These are phyloP conservation scores for Solenopsis invicta DNA, from an alignment of 1,140 invertebrate species.

Conservation along the genomic window DNA sequence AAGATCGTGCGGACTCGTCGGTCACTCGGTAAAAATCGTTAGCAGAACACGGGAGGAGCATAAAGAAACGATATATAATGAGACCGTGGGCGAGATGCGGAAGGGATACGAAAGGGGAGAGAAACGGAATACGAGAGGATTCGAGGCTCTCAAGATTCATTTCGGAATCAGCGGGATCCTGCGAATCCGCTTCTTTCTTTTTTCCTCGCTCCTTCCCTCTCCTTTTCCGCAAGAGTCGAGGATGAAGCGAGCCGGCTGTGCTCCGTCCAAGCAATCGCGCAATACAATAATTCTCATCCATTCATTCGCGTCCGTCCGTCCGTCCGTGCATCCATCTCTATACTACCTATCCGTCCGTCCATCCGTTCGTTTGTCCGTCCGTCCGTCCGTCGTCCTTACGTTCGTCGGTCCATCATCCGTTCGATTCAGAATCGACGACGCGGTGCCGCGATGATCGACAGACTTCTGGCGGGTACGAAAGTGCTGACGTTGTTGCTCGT, in stretches of 20 bases:
- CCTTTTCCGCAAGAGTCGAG: slow-evolving; percentile 27
- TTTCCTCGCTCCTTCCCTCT: slow-evolving; percentile 1
- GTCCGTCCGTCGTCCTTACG: slow-evolving; percentile 21
- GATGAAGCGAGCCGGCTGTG: slow-evolving; percentile 60
- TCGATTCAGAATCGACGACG: slow-evolving; percentile 82
- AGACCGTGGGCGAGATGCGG: background rate
- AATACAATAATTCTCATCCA: slow-evolving; percentile 47
- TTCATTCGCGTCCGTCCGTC: slow-evolving; percentile 43
- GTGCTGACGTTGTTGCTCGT: slow-evolving; percentile 76
- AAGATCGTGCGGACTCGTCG: slow-evolving; percentile 23
- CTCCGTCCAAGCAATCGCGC: slow-evolving; percentile 55
- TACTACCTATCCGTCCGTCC: slow-evolving; percentile 40
- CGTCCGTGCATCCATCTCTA: slow-evolving; percentile 38
- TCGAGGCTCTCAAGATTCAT: background rate
- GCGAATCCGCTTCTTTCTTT: background rate
- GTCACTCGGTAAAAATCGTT: slow-evolving; percentile 49
- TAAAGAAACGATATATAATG: slow-evolving; percentile 34
- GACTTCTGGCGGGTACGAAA: slow-evolving; percentile 81
- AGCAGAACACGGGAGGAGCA: slow-evolving; percentile 1
- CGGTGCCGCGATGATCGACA: slow-evolving; percentile 80
- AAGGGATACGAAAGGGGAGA: background rate
- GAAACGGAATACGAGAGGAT: background rate
- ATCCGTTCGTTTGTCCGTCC: too few relatives aligned
- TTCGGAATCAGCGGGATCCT: background rate
- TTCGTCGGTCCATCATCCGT: slow-evolving; percentile 62